Base-by-base conservation (phyloP, 2,113 vertebrate genomes). In the Spermophilus dauricus region DNA sequence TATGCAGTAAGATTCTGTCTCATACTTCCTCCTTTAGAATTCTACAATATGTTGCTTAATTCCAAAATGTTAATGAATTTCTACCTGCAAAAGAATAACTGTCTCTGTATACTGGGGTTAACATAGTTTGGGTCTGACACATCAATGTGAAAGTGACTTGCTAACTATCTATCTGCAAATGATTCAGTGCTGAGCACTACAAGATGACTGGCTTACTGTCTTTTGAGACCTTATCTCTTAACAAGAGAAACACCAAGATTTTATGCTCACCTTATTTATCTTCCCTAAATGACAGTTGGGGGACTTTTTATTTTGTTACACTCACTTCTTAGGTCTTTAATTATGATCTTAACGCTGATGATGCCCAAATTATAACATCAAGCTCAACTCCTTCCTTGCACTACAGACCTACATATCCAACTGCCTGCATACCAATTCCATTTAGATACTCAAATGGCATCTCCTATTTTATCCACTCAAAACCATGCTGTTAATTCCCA, bases 231-330 rank as follows among this genome's bases (percentile, higher is more conserved):
- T 37, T 93, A 76, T 4, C 13, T 14, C 39, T 88, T 91, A 82
- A 56, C 56, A 61, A 93, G 65, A 90, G n/a, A 86, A 67, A 94
- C 87, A 67, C 26, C 76, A 83, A 75, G 26, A 76, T 32, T 39
- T 14, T 61, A 16, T 22, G 39, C 17, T 92, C 32, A 56, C 84
- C 63, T 93, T 70, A 65, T 84, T 93, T 80, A 82, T n/a, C 37
- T 73, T 42, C 53, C 42, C 32, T 75, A 86, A 91, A 94, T 83
- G 39, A 70, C 39, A 93, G n/a, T n/a, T 3, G 28, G 51, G 32
- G 58, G 28, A 94, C 18, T 77, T 92, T 32, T 86, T 75, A 0
- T 28, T 63, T 86, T 78, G 11, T 20, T 83, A 28, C 3, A 51
- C 14, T 87, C 39, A 80, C 6, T 86, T 12, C 0, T 72, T n/a